A percentile compares a stretch with the other conserved stretches of the same genome.
phyloP scores from a whole-genome alignment of 2,113 vertebrate species.

The Lophotis ruficrista region DNA sequence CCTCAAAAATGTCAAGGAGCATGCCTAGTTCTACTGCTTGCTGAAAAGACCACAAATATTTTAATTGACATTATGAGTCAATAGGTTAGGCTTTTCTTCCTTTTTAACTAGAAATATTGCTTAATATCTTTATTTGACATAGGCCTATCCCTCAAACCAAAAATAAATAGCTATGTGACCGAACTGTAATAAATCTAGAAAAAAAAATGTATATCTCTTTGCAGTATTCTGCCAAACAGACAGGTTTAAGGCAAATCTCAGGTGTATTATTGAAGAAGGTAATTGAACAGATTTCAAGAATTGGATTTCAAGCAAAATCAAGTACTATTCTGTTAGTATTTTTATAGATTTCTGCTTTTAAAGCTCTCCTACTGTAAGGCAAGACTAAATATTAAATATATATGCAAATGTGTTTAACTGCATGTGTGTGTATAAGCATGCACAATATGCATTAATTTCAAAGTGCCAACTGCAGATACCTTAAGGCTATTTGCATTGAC shows the following conservation, averaged over 20 bases:
- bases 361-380: not conserved
- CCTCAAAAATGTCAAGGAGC: not conserved
- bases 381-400: not conserved
- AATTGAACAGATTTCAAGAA: not conserved
- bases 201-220: not conserved
- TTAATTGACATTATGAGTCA: not conserved
- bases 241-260: not conserved
- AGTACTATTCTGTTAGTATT: not conserved
- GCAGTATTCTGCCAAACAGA: not conserved
- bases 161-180: not conserved
- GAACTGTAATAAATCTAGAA: not conserved
- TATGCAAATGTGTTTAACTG: not conserved
- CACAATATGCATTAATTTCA: not conserved
- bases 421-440: not conserved
- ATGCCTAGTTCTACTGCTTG: not conserved
- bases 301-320: not conserved
- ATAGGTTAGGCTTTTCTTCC: not conserved
- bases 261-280: not conserved
- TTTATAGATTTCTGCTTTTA: not conserved
- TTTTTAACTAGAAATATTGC: not conserved
- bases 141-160: not conserved
- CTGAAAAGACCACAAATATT: not conserved
- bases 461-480: not conserved
- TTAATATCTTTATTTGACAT: not conserved
- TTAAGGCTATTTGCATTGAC: not conserved